phyloP scores from a whole-genome alignment of 2,888 invertebrate genomes.

The Linnaemya tessellans region DNA sequence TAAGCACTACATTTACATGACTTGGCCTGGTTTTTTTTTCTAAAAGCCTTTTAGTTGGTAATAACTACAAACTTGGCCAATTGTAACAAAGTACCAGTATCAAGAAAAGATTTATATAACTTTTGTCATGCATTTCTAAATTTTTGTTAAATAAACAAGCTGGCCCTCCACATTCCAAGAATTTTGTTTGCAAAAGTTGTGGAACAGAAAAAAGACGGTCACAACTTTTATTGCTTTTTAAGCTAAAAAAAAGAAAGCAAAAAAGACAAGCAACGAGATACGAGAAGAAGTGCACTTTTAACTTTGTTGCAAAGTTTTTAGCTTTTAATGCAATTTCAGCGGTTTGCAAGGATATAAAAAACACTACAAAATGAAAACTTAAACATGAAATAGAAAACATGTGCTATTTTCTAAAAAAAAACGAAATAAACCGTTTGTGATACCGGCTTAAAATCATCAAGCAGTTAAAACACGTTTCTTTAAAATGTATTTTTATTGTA shows the following conservation, averaged over 20 bases:
- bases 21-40: conserved; percentile 31
- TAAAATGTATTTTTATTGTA: no score
- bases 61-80: conserved; percentile 24
- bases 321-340: conserved; percentile 25
- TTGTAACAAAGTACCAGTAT: conserved; percentile 41
- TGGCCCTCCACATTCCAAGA: conserved; percentile 13
- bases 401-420: background rate
- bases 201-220: background rate
- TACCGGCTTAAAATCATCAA: background rate
- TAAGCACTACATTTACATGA: background rate
- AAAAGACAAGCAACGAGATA: background rate
- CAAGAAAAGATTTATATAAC: conserved; percentile 41
- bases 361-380: background rate
- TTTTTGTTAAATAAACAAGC: background rate
- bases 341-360: conserved; percentile 2
- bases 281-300: conserved; percentile 15
- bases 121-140: conserved; percentile 16
- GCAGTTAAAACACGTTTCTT: no score
- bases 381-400: conserved; percentile 6
- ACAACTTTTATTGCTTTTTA: conserved; percentile 33
- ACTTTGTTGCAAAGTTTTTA: conserved; percentile 24
- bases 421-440: background rate
- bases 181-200: conserved; percentile 16
- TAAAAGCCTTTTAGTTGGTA: background rate
- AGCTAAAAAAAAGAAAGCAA: background rate